Base-by-base conservation (phyloP, 2,888 invertebrate genomes). In the Brachyptera putata region DNA sequence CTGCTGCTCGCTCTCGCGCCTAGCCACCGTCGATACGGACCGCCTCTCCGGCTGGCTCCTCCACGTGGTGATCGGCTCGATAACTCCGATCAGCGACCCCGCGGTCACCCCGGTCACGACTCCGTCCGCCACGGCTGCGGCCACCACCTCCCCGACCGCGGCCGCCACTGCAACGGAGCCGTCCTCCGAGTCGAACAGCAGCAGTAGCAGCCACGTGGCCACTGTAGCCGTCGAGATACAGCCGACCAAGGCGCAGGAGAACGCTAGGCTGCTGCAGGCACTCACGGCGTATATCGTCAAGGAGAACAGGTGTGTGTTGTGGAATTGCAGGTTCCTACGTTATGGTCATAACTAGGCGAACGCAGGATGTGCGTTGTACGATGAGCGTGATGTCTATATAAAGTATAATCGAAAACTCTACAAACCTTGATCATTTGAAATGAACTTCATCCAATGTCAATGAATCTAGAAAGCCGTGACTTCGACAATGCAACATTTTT, bases 251-350 rank as follows among this genome's bases (percentile, higher is more conserved):
- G 77, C 81, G 55, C 82, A 85, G 68, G 87, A 88, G 69, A 89
- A 89, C 72, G 84, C 86, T 62, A 80, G 82, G 26, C 72, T 89
- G 3, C 73, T 90, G 7, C 84, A 87, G 67, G 84, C 83, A 26
- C 78, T 90, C 13, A 85, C 87, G 0, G 82, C 85, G 61, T 86
- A 86, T 66, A 83, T 89, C 62, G 87, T 89, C 0, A 85, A 85
- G 66, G 85, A 86, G 64, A 84, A 80, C 66, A 74, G 72, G 73
- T 73, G 66, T 55, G 48, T 56, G 34, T n/a, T 46, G 46, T 9
- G 41, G n/a, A n/a, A n/a, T n/a, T n/a, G n/a, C n/a, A n/a, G n/a
- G n/a, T n/a, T n/a, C n/a, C n/a, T n/a, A n/a, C n/a, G n/a, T 34
- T 34, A 34, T n/a, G n/a, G n/a, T n/a, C n/a, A n/a, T n/a, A n/a